Conservation (phyloP, 2,797 vertebrate genomes). For the Margarornis squamiger region DNA sequence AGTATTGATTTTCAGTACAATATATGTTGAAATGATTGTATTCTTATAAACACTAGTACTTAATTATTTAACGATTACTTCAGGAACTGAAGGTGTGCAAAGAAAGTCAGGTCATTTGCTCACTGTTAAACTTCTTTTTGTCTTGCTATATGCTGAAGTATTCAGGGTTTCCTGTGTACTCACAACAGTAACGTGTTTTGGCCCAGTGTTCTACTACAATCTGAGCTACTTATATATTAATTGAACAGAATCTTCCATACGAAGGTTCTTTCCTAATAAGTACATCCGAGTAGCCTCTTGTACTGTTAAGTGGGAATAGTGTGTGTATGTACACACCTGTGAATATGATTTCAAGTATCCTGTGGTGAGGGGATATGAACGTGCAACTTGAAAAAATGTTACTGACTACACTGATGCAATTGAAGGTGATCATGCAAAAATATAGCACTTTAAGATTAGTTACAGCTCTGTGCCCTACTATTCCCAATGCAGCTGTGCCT, state of each 20-base stretch:
- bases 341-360: neutral
- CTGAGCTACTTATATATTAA: neutral
- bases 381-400: neutral
- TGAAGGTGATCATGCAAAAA: neutral
- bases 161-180: slow-evolving; percentile 1
- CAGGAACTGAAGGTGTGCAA: neutral
- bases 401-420: neutral
- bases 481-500: neutral
- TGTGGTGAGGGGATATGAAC: neutral
- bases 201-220: neutral
- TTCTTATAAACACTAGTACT: neutral
- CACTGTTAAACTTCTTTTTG: neutral
- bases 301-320: neutral
- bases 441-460: slow-evolving; percentile 9
- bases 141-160: neutral
- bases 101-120: neutral
- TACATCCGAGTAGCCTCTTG: neutral
- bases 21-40: neutral
- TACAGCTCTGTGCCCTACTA: neutral
- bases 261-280: neutral
- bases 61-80: neutral
- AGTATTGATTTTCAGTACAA: neutral
- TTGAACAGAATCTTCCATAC: neutral
- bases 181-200: neutral
- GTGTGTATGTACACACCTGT: neutral